phyloP scores from a whole-genome alignment of 1,140 invertebrate species.

The Tetragonula clypearis region DNA sequence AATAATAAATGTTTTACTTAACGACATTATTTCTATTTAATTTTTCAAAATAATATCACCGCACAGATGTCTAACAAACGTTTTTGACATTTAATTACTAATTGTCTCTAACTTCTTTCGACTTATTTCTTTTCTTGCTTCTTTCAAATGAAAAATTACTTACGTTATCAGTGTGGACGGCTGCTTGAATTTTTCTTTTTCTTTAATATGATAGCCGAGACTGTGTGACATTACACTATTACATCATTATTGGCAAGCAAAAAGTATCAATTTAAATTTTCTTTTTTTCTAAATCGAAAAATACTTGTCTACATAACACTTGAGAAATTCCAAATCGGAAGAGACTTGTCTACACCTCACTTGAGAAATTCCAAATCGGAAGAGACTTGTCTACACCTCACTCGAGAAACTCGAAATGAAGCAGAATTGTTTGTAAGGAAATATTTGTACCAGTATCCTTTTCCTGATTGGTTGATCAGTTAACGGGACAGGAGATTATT shows the following conservation, averaged over 20 bases:
- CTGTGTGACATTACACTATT: not conserved
- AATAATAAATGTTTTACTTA: slow-evolving; percentile 9
- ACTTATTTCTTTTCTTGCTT: not conserved
- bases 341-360: too few relatives aligned
- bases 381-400: too few relatives aligned
- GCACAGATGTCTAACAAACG: not conserved
- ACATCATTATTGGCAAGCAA: too few relatives aligned
- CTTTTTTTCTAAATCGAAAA: accelerated
- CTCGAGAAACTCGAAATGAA: too few relatives aligned
- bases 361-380: too few relatives aligned
- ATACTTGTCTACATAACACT: too few relatives aligned
- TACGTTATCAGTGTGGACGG: slow-evolving; percentile 13
- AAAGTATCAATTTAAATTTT: not conserved
- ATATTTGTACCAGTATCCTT: not conserved
- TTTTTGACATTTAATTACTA: not conserved
- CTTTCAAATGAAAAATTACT: not conserved
- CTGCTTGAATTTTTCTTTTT: not conserved
- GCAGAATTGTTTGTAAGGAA: too few relatives aligned
- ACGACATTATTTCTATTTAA: not conserved
- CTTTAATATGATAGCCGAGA: not conserved
- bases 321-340: not conserved
- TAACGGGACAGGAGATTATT: not conserved
- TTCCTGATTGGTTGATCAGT: not conserved
- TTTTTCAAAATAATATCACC: not conserved
- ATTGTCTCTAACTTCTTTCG: not conserved